Percentiles rank a stretch among this genome's conserved stretches.
These are phyloP conservation scores for Pyrrhia umbra DNA, from an alignment of 2,888 invertebrate species.

Conservation along the genomic window DNA sequence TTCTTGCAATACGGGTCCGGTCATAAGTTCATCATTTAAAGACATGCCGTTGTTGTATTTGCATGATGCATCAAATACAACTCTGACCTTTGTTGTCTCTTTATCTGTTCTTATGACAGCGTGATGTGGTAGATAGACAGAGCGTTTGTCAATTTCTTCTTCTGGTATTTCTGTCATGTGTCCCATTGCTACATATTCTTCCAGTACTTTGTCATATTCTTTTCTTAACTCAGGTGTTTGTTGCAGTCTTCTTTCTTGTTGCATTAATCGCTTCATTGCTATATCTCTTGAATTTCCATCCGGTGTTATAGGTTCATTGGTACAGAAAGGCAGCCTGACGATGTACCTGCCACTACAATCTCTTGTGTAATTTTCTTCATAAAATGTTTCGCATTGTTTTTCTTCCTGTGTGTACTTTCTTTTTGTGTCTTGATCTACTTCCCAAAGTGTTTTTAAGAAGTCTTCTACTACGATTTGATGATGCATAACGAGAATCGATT, in stretches of 20 bases:
- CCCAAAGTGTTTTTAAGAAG: slow-evolving; percentile 48
- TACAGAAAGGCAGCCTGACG: slow-evolving; percentile 52
- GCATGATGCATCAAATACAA: too few species aligned
- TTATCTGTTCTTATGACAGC: too few species aligned
- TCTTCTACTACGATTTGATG: slow-evolving; percentile 34
- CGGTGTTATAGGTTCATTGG: slow-evolving; percentile 15
- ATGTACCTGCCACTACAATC: slow-evolving; percentile 49
- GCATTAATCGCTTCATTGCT: slow-evolving; percentile 41
- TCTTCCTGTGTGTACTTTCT: slow-evolving; percentile 48
- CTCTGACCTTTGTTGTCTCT: too few species aligned
- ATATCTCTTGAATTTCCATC: slow-evolving; percentile 49
- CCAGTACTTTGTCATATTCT: slow-evolving; percentile 47
- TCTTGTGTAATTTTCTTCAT: slow-evolving; percentile 42
- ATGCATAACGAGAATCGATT: slow-evolving; percentile 36
- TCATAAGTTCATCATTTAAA: too few species aligned
- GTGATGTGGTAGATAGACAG: slow-evolving; percentile 64
- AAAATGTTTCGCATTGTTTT: slow-evolving; percentile 53
- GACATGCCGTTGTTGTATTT: too few species aligned
- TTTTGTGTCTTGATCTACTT: slow-evolving; percentile 25
- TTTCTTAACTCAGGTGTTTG: slow-evolving; percentile 28
- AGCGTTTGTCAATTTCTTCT: slow-evolving; percentile 31
- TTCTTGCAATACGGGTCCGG: too few species aligned
- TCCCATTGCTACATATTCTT: slow-evolving; percentile 52
- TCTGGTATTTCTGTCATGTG: slow-evolving; percentile 58
- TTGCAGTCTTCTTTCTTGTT: slow-evolving; percentile 47